A percentile compares a stretch with the other conserved stretches of the same genome.
Conservation (phyloP, 2,888 invertebrate genomes). For the Omphaloscelis lunosa region DNA sequence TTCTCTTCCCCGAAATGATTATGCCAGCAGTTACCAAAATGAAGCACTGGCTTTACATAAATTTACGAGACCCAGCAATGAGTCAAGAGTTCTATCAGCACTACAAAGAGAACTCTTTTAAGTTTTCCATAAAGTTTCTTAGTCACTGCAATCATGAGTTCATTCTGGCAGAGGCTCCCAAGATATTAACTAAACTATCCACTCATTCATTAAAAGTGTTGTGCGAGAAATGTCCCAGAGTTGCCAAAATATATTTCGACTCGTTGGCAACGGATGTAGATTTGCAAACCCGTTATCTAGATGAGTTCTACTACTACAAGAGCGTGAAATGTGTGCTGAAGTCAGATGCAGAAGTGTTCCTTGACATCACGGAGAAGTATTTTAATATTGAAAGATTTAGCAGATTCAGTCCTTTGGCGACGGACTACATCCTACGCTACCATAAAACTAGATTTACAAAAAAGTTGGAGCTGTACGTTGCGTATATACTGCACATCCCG, state of each 20-base stretch:
- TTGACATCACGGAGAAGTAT: conserved; percentile 77
- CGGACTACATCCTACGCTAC: conserved; percentile 73
- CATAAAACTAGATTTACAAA: conserved; percentile 73
- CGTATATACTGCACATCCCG: conserved; percentile 72
- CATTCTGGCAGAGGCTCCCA: conserved; percentile 69
- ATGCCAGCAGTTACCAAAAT: conserved; percentile 74
- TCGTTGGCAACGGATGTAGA: conserved; percentile 65
- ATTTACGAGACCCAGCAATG: conserved; percentile 67
- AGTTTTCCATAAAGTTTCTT: conserved; percentile 74
- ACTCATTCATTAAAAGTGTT: conserved; percentile 75
- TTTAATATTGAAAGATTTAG: conserved; percentile 59
- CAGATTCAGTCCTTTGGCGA: conserved; percentile 67
- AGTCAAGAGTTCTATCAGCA: conserved; percentile 78
- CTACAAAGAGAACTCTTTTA: conserved; percentile 70
- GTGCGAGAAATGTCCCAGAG: conserved; percentile 74
- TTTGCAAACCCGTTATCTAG: conserved; percentile 66
- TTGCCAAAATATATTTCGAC: conserved; percentile 76
- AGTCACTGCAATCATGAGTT: conserved; percentile 72
- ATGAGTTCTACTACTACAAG: conserved; percentile 70
- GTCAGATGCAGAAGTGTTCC: conserved; percentile 70
- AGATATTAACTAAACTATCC: conserved; percentile 73
- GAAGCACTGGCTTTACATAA: conserved; percentile 77
- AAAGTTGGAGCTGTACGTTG: conserved; percentile 77
- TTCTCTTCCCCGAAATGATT: conserved; percentile 79
- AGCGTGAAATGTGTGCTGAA: conserved; percentile 75